Base-by-base conservation (phyloP, 2,113 vertebrate species). In the Solea solea region DNA sequence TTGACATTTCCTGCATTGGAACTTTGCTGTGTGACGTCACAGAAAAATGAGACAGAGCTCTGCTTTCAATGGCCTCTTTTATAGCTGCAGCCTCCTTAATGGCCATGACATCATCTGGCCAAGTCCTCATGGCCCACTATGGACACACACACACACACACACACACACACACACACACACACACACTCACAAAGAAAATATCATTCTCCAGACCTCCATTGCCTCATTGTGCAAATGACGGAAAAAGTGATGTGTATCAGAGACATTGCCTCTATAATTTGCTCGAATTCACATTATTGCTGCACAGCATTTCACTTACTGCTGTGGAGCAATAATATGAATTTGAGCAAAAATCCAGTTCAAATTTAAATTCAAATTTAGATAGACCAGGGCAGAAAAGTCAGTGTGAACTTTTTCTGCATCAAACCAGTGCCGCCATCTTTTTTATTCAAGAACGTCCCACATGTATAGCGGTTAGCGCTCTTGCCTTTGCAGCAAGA, bases 81-180 rank as follows among this genome's bases (percentile, higher is more conserved):
- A 91, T 88, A 49, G 72, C 82, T 81, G 74, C 76, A 90, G 81
- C 72, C 88, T 86, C 81, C 89, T 86, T 90, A 75, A 91, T 82
- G 82, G 64, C 74, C 78, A 90, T 93, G 88, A 93, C 89, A 82
- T 93, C 92, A 93, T 92, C 83, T 88, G 82, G 86, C 86, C 68
- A 57, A 60, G 45, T 58, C 62, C 56, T 40, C 67, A 34, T 42
- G 12, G 59, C 12, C 61, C 9, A n/a, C 51, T 13, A 45, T 13
- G 12, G 9, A 39, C 55, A 9, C 28, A 53, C 65, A 70, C 74
- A 71, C 80, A 68, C 75, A 55, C 50, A 64, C 70, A 72, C 70
- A 76, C 58, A 82, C 55, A 9, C 28, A 53, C 65, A 70, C 74
- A 39, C 55, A 9, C 28, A 53, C 65, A 70, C 74, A 71, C 80